Percentiles rank a stretch among this genome's conserved stretches.
Conservation (phyloP, 1,140 invertebrate species). For the Oreohelix idahoensis region DNA sequence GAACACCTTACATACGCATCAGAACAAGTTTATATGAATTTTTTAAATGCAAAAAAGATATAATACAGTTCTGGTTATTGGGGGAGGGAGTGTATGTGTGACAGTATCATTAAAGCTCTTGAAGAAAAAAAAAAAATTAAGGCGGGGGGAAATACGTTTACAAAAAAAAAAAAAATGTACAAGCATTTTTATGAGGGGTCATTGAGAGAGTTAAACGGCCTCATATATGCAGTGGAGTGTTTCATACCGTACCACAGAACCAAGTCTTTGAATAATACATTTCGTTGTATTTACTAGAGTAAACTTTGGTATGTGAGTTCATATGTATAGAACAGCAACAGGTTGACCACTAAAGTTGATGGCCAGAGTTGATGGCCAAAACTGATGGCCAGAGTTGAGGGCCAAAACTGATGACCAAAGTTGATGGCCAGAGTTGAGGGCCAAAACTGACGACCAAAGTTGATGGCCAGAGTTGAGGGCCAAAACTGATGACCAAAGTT, state of each 20-base stretch:
- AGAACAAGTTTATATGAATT: neutral
- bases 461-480: too few relatives aligned
- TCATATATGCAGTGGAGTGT: neutral
- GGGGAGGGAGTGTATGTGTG: too few relatives aligned
- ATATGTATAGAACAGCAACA: neutral
- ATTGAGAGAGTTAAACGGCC: neutral
- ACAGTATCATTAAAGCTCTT: neutral
- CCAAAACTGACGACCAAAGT: too few relatives aligned
- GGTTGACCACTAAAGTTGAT: neutral
- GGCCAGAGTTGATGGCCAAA: too few relatives aligned
- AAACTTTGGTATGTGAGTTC: neutral
- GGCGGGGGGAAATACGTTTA: neutral
- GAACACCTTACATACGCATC: neutral
- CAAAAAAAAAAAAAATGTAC: neutral
- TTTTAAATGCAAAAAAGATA: neutral
- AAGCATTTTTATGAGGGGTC: neutral
- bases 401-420: too few relatives aligned
- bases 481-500: too few relatives aligned
- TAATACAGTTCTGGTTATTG: neutral
- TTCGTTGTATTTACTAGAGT: conserved; percentile 5
- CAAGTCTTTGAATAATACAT: neutral
- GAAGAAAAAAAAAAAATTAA: neutral
- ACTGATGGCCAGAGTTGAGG: too few relatives aligned
- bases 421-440: too few relatives aligned
- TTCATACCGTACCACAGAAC: neutral